These are phyloP conservation scores for Poecilia velifera DNA, from an alignment of 2,797 vertebrate genomes.

Conservation along the genomic window DNA sequence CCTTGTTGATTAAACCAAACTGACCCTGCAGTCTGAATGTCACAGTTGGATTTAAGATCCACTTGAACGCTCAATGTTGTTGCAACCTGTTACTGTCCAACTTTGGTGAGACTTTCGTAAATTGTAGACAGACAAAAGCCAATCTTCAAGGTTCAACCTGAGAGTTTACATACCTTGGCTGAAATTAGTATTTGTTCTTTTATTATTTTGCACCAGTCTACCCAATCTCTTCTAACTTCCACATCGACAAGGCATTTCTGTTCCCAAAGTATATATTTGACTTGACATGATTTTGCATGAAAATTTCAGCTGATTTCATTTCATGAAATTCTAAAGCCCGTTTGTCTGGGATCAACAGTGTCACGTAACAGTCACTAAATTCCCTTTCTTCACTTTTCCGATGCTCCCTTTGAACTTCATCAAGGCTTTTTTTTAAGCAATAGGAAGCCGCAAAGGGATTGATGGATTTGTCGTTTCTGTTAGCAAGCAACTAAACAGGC, in stretches of 20 bases:
- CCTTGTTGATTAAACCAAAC: background rate
- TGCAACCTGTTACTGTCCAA: background rate
- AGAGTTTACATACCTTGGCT: background rate
- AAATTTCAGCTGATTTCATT: background rate
- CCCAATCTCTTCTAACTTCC: background rate
- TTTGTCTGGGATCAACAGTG: background rate
- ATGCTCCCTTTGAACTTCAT: background rate
- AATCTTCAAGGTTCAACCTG: background rate
- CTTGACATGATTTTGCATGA: background rate
- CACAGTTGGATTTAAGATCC: background rate
- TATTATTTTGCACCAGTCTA: background rate
- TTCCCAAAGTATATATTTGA: background rate
- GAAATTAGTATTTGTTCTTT: background rate
- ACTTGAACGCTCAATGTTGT: background rate
- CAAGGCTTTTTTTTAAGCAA: background rate
- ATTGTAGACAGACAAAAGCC: background rate
- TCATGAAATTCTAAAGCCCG: background rate
- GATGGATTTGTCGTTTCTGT: background rate
- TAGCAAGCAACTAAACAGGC: background rate
- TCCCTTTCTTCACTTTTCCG: background rate
- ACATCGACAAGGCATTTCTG: background rate
- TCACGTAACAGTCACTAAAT: background rate
- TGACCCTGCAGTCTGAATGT: background rate
- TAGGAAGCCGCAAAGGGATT: background rate
- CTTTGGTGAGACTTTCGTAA: background rate